phyloP scores from a whole-genome alignment of 37 sponge, comb jelly and placozoan species.

The Agelas oroides region DNA sequence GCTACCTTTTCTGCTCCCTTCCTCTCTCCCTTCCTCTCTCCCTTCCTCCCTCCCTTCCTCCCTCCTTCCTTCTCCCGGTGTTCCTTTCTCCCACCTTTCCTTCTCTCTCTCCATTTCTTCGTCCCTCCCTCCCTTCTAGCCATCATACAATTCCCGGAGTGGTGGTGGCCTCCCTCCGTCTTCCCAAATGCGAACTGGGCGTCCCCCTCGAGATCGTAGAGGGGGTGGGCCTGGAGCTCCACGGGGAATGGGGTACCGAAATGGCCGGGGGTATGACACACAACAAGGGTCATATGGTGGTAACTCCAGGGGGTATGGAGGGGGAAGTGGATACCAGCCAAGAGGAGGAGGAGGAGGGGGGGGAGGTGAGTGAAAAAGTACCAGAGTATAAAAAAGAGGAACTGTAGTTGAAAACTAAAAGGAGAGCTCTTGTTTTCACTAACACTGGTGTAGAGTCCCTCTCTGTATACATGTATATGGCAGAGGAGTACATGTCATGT shows the following conservation, averaged over 20 bases:
- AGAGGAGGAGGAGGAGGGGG: background rate
- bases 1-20: too few relatives aligned
- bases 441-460: too few relatives aligned
- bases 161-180: background rate
- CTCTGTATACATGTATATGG: too few relatives aligned
- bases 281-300: background rate
- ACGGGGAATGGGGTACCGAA: background rate
- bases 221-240: constrained; percentile 4
- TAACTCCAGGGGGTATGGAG: background rate
- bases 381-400: too few relatives aligned
- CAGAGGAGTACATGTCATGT: too few relatives aligned
- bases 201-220: background rate
- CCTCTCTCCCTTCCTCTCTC: too few relatives aligned
- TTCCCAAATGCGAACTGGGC: background rate
- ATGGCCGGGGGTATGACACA: background rate
- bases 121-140: background rate
- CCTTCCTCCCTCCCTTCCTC: too few relatives aligned
- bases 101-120: background rate
- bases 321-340: background rate
- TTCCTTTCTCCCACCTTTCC: too few relatives aligned
- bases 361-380: background rate
- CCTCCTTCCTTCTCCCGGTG: too few relatives aligned
- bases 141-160: background rate
- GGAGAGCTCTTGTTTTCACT: too few relatives aligned
- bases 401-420: too few relatives aligned